Percentiles rank a stretch among this genome's conserved stretches.
These are phyloP conservation scores for Xiphophorus couchianus DNA, from an alignment of 2,113 vertebrate species.

Conservation along the genomic window DNA sequence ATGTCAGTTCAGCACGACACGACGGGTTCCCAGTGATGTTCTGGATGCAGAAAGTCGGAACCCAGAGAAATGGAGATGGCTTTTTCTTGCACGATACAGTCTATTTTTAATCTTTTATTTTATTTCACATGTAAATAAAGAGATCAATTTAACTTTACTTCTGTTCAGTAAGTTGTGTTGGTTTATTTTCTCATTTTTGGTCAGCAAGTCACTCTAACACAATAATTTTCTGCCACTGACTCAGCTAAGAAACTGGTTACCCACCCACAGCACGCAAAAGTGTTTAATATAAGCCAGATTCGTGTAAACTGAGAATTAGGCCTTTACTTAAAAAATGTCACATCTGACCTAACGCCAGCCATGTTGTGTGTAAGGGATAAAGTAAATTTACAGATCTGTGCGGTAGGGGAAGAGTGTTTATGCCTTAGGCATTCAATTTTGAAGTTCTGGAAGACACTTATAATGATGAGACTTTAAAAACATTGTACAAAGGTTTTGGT, in stretches of 20 bases:
- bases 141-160: neutral
- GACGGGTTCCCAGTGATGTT: neutral
- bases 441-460: neutral
- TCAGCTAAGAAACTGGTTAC: neutral
- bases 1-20: conserved; percentile 19
- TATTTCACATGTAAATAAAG: neutral
- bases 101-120: neutral
- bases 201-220: too few species aligned
- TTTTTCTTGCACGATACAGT: conserved; percentile 4
- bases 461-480: neutral
- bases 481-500: neutral
- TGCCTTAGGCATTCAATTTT: conserved; percentile 7
- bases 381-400: neutral
- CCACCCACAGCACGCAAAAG: neutral
- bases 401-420: neutral
- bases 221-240: too few species aligned
- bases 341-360: neutral
- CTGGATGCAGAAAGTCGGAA: conserved; percentile 21
- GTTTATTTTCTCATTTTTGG: too few species aligned
- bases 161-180: too few species aligned
- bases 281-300: neutral
- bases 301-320: neutral
- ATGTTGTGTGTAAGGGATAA: neutral
- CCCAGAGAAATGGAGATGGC: conserved; percentile 2
- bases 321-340: neutral